Conservation (phyloP, 2,888 invertebrate genomes). For the Drosophila yooni region DNA sequence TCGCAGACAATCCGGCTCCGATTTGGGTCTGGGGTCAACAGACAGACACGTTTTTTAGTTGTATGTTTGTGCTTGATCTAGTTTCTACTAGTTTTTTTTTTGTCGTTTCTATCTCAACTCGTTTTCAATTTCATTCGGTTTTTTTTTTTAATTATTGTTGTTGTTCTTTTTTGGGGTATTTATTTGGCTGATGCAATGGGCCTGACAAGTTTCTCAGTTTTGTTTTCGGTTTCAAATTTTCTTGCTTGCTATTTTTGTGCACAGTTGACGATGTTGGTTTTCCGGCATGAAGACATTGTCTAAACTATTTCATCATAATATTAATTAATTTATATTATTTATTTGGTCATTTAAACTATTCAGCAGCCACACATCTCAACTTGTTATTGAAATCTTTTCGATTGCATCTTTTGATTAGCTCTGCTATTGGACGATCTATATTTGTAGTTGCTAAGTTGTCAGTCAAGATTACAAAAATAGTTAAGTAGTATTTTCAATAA, state of each 20-base stretch:
- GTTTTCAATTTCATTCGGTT: conserved; percentile 1
- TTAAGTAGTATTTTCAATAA: neutral
- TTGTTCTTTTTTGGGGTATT: conserved; percentile 8
- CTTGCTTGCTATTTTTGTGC: neutral
- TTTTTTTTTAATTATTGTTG: neutral
- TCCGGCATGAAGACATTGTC: conserved; percentile 39
- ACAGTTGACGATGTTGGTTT: conserved; percentile 17
- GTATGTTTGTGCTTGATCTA: conserved; percentile 53
- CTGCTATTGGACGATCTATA: conserved; percentile 6
- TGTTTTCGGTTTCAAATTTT: neutral
- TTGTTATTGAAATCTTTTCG: conserved; percentile 9
- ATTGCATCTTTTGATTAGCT: conserved; percentile 6
- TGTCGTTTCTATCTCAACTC: conserved; percentile 2
- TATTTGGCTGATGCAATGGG: conserved; percentile 51
- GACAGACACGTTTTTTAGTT: neutral
- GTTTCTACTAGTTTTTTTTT: conserved; percentile 26
- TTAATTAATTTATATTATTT: neutral
- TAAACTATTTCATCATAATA: conserved; percentile 42
- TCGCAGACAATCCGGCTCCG: conserved; percentile 46
- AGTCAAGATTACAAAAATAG: neutral
- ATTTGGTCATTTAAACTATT: neutral
- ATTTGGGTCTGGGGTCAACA: conserved; percentile 19
- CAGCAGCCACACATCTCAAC: neutral
- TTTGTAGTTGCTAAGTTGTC: neutral
- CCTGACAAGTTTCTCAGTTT: conserved; percentile 25